These are phyloP conservation scores for Megastigmus dorsalis DNA, from an alignment of 2,888 invertebrate species.

Conservation along the genomic window DNA sequence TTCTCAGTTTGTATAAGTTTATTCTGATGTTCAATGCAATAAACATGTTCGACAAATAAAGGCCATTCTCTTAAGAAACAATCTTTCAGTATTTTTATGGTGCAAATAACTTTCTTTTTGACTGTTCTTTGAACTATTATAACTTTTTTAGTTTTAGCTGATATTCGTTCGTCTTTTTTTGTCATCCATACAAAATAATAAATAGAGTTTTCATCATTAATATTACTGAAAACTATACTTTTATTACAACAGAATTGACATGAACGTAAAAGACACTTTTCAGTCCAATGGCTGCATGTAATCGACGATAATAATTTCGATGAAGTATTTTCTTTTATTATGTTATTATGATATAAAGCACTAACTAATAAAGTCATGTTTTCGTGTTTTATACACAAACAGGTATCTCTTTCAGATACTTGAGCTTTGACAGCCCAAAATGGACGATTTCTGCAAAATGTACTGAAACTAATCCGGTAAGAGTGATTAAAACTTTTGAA, in stretches of 20 bases:
- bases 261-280: slow-evolving; percentile 15
- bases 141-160: slow-evolving; percentile 25
- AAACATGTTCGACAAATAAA: slow-evolving; percentile 26
- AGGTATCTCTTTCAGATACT: slow-evolving; percentile 25
- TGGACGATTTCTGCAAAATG: slow-evolving; percentile 19
- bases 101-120: slow-evolving; percentile 12
- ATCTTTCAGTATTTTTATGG: slow-evolving; percentile 2
- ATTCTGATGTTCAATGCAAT: slow-evolving; percentile 8
- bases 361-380: slow-evolving; percentile 30
- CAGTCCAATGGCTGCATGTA: slow-evolving; percentile 22
- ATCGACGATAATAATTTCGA: slow-evolving; percentile 16
- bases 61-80: slow-evolving; percentile 1
- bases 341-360: slow-evolving; percentile 16
- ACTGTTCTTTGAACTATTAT: slow-evolving; percentile 38
- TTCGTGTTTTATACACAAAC: slow-evolving; percentile 43
- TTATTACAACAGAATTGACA: slow-evolving; percentile 21
- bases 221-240: slow-evolving; percentile 1
- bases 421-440: slow-evolving; percentile 43
- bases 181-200: slow-evolving; percentile 19
- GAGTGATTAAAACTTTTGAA: neutral
- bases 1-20: too few species aligned
- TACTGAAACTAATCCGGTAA: neutral
- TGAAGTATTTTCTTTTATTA: slow-evolving; percentile 22
- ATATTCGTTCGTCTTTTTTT: slow-evolving; percentile 23
- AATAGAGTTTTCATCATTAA: too few species aligned